A percentile compares a stretch with the other conserved stretches of the same genome.
Conservation (phyloP, 2,797 vertebrate species). For the Crypturellus tataupa region DNA sequence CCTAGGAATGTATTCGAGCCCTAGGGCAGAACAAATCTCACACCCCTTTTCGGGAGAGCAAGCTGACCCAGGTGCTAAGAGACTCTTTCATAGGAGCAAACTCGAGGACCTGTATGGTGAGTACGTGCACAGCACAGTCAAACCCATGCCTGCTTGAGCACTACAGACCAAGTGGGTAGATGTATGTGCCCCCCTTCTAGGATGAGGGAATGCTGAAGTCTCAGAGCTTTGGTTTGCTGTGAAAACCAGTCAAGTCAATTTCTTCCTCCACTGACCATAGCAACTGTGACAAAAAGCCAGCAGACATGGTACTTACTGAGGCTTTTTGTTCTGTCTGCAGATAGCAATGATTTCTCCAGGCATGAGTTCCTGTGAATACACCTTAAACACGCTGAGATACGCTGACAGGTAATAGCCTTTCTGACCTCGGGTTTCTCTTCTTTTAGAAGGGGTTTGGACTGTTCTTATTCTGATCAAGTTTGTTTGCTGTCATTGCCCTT, state of each 20-base stretch:
- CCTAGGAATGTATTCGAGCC: constrained; percentile 95
- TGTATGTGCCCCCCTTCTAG: neutral
- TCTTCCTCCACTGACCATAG: neutral
- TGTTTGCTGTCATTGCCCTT: neutral
- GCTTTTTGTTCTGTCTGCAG: constrained; percentile 78
- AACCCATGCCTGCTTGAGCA: neutral
- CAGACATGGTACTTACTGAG: neutral
- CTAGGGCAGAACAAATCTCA: constrained; percentile 95
- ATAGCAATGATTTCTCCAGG: constrained; percentile 98
- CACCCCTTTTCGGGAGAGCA: constrained; percentile 96
- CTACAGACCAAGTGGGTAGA: neutral
- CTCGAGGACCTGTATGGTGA: constrained; percentile 97
- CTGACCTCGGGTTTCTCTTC: neutral
- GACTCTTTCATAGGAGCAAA: constrained; percentile 97
- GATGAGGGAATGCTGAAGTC: neutral
- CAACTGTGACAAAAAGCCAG: neutral
- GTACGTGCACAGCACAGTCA: neutral
- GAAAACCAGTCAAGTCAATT: neutral
- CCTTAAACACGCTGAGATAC: constrained; percentile 95
- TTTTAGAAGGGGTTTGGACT: neutral
- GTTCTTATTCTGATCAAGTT: neutral
- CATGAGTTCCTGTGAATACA: constrained; percentile 95
- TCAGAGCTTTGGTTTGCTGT: neutral
- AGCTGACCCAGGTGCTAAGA: constrained; percentile 95
- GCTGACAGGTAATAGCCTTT: constrained; percentile 90